Evolutionary conservation across 2,797 vertebrate species (phyloP), one percentile per base, ranked within the genome.

Genomic region (Smutsia temminckii): DNA sequence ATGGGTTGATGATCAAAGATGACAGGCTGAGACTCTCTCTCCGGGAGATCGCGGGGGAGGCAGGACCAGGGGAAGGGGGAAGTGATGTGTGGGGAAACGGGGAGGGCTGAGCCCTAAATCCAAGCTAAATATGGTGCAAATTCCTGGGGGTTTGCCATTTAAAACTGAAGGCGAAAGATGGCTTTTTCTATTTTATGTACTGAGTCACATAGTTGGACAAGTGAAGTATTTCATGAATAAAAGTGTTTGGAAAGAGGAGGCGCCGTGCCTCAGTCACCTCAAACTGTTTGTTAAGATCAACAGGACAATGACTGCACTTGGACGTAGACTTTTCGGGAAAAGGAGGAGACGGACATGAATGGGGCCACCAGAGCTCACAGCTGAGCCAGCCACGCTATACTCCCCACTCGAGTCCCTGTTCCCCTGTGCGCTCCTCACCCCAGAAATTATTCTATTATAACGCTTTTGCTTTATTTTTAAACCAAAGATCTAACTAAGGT

Each of bases 1-100:
- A 59, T 55, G 72, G 85, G 59, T n/a, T 59, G 34, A 40, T 85
- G 95, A 96, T 95, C 89, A 96, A 96, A 97, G 95, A 42, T 95
- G 92, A 78, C 51, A 84, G 92, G 93, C 46, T 29, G 92, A 79
- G 91, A 63, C 42, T 29, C 64, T 21, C 16, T 80, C 81, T 86
- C 66, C 21, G 1, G 61, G 61, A 92, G 78, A 83, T 59, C 8
- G 6, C 63, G 55, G 78, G 89, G 81, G 53, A 49, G 83, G 57
- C 57, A 42, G n/a, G 78, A 89, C 42, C 12, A 10, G 1, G 2
- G 34, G 32, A 74, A 68, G 71, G 27, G 64, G 59, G 51, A 81
- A 91, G 55, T 4, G 42, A 68, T 6, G 29, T 78, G 13, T 75
- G 77, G 61, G 74, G 85, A 69, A 23, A 49, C n/a, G 78, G n/a